These are phyloP conservation scores for Equus przewalskii DNA, from an alignment of 2,113 vertebrate species.

Conservation along the genomic window DNA sequence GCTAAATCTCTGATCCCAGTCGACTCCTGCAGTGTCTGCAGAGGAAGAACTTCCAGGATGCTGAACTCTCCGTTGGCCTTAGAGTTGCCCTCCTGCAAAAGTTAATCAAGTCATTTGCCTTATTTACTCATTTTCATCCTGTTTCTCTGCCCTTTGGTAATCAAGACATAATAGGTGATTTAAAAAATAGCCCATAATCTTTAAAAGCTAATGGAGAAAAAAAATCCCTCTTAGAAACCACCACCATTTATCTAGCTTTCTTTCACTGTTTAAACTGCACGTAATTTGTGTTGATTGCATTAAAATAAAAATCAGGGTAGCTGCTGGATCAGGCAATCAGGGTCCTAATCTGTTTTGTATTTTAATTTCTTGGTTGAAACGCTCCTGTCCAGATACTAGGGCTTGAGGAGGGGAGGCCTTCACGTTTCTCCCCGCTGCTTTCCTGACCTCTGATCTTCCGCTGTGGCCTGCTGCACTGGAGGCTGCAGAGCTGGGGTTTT, in stretches of 20 bases:
- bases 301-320: slow-evolving; percentile 85
- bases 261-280: slow-evolving; percentile 80
- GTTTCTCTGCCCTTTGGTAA: slow-evolving; percentile 77
- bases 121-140: slow-evolving; percentile 67
- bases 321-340: slow-evolving; percentile 80
- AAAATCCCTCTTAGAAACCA: slow-evolving; percentile 63
- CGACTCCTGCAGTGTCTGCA: neutral
- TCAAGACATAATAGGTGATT: slow-evolving; percentile 75
- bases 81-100: slow-evolving; percentile 52
- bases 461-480: neutral
- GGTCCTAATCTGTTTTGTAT: slow-evolving; percentile 72
- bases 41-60: neutral
- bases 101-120: slow-evolving; percentile 64
- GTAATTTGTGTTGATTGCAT: slow-evolving; percentile 85
- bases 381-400: slow-evolving; percentile 26
- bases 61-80: neutral
- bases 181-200: slow-evolving; percentile 67
- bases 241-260: slow-evolving; percentile 70
- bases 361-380: slow-evolving; percentile 78
- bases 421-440: neutral
- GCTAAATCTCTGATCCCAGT: neutral
- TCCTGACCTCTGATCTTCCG: neutral
- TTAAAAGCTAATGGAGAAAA: slow-evolving; percentile 73
- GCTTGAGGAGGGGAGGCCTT: neutral
- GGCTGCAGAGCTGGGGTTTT: neutral